Evolutionary conservation across 2,797 vertebrate genomes (phyloP), one percentile per base, ranked within the genome.

Genomic region (Bradypus variegatus): DNA sequence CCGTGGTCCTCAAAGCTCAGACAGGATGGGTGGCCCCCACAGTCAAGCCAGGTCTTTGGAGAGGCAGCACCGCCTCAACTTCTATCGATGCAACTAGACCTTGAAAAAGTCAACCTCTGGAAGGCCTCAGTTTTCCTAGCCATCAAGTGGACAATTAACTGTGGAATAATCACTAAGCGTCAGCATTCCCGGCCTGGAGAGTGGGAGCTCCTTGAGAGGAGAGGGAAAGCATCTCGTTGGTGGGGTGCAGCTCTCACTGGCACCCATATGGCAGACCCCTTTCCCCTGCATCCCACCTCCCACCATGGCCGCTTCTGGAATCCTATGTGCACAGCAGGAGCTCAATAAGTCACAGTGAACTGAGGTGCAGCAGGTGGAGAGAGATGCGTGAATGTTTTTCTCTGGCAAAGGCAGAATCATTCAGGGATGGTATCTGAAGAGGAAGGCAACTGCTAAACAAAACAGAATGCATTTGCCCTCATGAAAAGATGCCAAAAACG

Each of bases 401-500:
- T 89, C 55, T 1, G 36, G 73, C 55, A 50, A 75, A 72, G 50
- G 65, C 38, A 88, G 87, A 67, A 88, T 29, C 29, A 85, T 87
- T 79, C 80, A 79, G 69, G 14, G n/a, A 67, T 10, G 41, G 53
- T 76, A 85, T 45, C 21, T 76, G 70, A 87, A 65, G 45, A 38
- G 77, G 86, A 85, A 92, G 90, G 76, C 93, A 91, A 76, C 1
- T 19, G 73, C 91, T 89, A 81, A 88, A 91, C 65, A 76, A 93
- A 94, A 91, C 84, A 91, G 86, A 86, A 5, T 6, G 55, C 80
- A 82, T 79, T 90, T 60, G 76, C 55, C 36, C 45, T 73, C 77
- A 16, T 1, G 77, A 91, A 95, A 94, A 58, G 94, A 92, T 91
- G 80, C 64, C 85, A 31, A 67, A 70, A 69, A 65, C 90, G 88